Conservation (phyloP, 1,140 invertebrate genomes). For the Plectrocnemia conspersa region DNA sequence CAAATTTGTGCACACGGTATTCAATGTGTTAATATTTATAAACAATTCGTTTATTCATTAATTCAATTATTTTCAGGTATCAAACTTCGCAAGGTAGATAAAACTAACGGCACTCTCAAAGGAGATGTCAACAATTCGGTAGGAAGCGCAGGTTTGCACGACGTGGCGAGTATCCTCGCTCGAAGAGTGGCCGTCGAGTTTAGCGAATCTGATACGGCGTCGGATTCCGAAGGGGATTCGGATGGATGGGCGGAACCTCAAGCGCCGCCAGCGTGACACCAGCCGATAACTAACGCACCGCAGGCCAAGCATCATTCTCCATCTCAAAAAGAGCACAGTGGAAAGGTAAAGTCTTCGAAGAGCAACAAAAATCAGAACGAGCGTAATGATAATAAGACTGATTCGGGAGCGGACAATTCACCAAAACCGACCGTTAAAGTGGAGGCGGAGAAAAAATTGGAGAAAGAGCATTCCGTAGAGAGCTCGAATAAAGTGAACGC, state of each 20-base stretch:
- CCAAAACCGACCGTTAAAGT: too few species aligned
- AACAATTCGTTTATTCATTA: too few species aligned
- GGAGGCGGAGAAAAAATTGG: constrained; percentile 3
- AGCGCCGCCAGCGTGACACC: constrained; percentile 54
- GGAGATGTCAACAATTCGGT: constrained; percentile 28
- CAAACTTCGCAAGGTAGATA: constrained; percentile 88
- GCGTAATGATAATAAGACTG: background rate
- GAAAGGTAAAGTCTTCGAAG: background rate
- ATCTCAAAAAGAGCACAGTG: constrained; percentile 1
- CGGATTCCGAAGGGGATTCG: constrained; percentile 53
- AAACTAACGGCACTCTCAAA: constrained; percentile 41
- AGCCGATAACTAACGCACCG: constrained; percentile 32
- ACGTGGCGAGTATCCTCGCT: constrained; percentile 93
- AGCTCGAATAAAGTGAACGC: background rate
- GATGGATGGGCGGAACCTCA: constrained; percentile 52
- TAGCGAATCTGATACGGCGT: constrained; percentile 85
- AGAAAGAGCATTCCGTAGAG: background rate
- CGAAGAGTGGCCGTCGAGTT: constrained; percentile 91
- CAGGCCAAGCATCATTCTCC: constrained; percentile 5
- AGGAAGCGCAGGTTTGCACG: constrained; percentile 68
- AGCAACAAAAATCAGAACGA: background rate
- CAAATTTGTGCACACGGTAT: too few species aligned
- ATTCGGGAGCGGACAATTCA: background rate
- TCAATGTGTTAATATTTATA: too few species aligned
- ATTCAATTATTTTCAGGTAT: constrained; percentile 68